Evolutionary conservation across 2,113 vertebrate species (phyloP).

Genomic region (Ornithorhynchus anatinus): DNA sequence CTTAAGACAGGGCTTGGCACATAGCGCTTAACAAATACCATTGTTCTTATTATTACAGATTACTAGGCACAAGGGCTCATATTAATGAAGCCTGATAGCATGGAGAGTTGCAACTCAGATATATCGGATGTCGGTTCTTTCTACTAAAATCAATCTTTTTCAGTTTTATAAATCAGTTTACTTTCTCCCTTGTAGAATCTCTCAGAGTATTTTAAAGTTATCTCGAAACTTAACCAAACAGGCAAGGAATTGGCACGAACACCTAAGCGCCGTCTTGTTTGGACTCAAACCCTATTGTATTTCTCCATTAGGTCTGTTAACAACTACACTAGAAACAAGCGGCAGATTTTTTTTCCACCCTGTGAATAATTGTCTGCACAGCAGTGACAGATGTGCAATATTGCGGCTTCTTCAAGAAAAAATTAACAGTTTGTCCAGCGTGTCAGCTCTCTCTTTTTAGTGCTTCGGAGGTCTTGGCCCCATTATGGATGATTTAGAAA

Average conservation of each 20-base stretch:
- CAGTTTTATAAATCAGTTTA: neutral
- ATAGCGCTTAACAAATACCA: no score
- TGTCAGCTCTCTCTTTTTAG: conserved; percentile 95
- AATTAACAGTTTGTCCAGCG: conserved; percentile 96
- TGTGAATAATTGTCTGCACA: conserved; percentile 81
- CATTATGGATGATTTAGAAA: conserved; percentile 99
- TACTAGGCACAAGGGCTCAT: no score
- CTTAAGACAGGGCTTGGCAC: no score
- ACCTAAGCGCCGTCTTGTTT: neutral
- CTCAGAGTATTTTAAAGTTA: neutral
- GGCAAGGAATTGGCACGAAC: neutral
- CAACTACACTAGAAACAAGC: conserved; percentile 67
- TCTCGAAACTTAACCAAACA: neutral
- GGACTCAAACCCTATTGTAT: neutral
- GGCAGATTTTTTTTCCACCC: conserved; percentile 61
- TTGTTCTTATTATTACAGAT: no score
- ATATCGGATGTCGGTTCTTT: no score
- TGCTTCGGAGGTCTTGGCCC: conserved; percentile 95
- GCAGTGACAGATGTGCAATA: conserved; percentile 96
- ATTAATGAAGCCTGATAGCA: no score
- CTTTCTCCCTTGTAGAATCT: neutral
- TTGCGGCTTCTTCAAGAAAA: conserved; percentile 89
- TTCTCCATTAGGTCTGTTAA: conserved; percentile 68
- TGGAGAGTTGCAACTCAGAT: no score
- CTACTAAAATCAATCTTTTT: no score